Percentiles rank a stretch among this genome's conserved stretches.
phyloP scores from a whole-genome alignment of 2,113 vertebrate species.

The Tyto alba region DNA sequence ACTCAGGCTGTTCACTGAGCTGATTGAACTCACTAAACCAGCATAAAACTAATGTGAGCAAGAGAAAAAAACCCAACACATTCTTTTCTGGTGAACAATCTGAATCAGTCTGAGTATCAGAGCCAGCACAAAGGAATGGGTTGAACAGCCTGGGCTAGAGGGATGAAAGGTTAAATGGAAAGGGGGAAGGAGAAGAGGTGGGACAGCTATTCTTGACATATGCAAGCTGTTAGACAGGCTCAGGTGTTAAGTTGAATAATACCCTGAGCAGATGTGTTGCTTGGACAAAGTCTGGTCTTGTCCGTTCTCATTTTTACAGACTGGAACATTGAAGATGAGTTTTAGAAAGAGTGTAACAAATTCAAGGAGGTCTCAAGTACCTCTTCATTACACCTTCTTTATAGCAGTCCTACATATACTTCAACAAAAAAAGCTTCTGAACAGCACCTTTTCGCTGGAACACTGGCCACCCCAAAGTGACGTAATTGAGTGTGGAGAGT shows the following conservation, averaged over 20 bases:
- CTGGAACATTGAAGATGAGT: not conserved
- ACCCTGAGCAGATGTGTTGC: not conserved
- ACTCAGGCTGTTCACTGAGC: not conserved
- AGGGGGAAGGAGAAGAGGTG: not conserved
- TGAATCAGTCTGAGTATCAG: not conserved
- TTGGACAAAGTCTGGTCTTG: not conserved
- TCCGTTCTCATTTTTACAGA: not conserved
- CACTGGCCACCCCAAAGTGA: not conserved
- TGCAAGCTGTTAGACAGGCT: not conserved
- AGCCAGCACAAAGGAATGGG: not conserved
- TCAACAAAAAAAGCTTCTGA: not conserved
- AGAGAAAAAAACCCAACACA: not conserved
- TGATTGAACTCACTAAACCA: not conserved
- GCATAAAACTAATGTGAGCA: not conserved
- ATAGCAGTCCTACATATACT: not conserved
- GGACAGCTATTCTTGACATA: not conserved
- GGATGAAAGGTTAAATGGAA: not conserved
- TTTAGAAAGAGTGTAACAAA: not conserved
- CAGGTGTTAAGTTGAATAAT: not conserved
- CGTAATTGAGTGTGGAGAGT: not conserved
- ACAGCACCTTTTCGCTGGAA: not conserved
- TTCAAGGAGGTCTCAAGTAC: not conserved
- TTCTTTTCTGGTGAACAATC: not conserved
- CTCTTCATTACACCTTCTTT: not conserved
- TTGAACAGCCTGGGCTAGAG: not conserved